Evolutionary conservation across 2,888 invertebrate species (phyloP), one percentile per base, ranked within the genome.

Genomic region (Carpatolechia fugitivella): DNA sequence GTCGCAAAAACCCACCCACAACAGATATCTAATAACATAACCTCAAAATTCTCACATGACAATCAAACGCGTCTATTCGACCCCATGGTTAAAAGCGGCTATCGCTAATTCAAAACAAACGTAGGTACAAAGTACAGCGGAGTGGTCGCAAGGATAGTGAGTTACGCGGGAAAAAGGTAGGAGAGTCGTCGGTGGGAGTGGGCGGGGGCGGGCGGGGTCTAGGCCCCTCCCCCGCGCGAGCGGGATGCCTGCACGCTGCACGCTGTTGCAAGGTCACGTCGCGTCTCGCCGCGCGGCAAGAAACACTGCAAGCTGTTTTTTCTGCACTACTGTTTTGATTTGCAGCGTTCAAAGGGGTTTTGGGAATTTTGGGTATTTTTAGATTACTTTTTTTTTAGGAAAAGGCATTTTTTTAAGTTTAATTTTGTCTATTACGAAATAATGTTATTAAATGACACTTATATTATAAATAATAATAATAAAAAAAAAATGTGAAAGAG

Each of bases 121-220:
- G 62, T 69, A 72, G 63, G 65, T 68, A 50, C 50, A 31, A 73
- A 57, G 65, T 68, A 54, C 61, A 67, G 63, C 68, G 54, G 62
- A 67, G 63, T 68, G 69, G 66, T 64, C 66, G 62, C 59, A 72
- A 75, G 67, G 74, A 77, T 76, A 79, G 80, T 79, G 78, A 80
- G 78, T 79, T 74, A 77, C 74, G 77, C 77, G 80, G 78, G 78
- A 76, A 77, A 76, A 79, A 78, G 82, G 81, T 77, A 81, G 74
- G 76, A 80, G 79, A 68, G 29, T 44, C 44, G 44, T 38, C 38
- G 38, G 77, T 74, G 63, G 79, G 70, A 80, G 80, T 80, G 79
- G 85, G 86, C 85, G 87, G 85, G 81, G 85, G 85, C 86, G 82
- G 86, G 83, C 72, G 81, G 78, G n/a, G 66, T 54, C 56, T 58